Conservation (phyloP, 2,888 invertebrate species). For the Acanthosepion pharaonis region DNA sequence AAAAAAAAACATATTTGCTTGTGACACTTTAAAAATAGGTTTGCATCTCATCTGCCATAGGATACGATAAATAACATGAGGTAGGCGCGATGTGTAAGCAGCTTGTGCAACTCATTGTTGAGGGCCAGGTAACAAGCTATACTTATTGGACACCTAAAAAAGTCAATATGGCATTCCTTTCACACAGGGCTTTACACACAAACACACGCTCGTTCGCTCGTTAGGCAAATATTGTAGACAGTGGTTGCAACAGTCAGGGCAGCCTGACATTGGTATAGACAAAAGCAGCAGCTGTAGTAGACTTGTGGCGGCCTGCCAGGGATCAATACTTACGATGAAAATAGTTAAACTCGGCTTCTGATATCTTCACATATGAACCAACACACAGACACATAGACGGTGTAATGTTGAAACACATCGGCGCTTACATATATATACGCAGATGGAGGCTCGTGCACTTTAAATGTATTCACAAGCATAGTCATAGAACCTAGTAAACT, state of each 20-base stretch:
- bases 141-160: neutral
- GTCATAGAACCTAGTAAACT: neutral
- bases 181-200: neutral
- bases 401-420: neutral
- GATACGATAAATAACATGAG: neutral
- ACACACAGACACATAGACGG: neutral
- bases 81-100: neutral
- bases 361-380: neutral
- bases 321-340: conserved; percentile 6
- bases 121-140: neutral
- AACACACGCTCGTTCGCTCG: neutral
- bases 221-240: neutral
- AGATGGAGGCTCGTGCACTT: neutral
- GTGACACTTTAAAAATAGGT: neutral
- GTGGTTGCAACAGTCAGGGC: conserved; percentile 21
- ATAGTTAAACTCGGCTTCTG: neutral
- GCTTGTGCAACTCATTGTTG: neutral
- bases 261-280: neutral
- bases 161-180: neutral
- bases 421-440: neutral
- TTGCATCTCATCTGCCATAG: neutral
- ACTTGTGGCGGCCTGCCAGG: neutral
- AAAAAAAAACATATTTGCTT: neutral
- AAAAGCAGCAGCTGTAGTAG: neutral
- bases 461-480: neutral